A percentile compares a stretch with the other conserved stretches of the same genome.
phyloP scores from a whole-genome alignment of 2,113 vertebrate genomes.

The Oreochromis niloticus region DNA sequence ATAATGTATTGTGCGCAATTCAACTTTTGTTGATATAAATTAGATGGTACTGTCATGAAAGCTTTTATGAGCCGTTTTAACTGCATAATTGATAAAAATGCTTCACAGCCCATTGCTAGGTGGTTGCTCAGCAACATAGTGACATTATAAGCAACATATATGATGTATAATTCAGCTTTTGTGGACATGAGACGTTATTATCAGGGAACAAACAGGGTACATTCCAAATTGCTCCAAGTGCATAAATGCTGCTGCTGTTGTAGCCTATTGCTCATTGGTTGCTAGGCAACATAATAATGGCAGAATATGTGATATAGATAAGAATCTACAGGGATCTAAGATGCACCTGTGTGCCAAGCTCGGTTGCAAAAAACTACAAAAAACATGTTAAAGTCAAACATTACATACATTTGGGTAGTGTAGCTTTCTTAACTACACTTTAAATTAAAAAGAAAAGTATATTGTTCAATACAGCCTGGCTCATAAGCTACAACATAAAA shows the following conservation, averaged over 20 bases:
- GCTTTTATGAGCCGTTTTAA: neutral
- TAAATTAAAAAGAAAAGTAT: neutral
- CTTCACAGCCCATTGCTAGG: neutral
- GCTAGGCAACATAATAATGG: neutral
- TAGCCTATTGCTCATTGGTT: neutral
- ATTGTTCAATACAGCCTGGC: neutral
- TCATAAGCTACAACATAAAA: neutral
- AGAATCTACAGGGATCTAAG: neutral
- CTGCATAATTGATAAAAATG: neutral
- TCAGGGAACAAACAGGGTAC: neutral
- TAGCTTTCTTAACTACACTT: neutral
- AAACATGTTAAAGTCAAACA: neutral
- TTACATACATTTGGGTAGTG: neutral
- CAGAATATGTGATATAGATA: neutral
- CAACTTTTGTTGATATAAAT: neutral
- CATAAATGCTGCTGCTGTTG: neutral
- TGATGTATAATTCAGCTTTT: neutral
- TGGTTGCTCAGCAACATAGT: neutral
- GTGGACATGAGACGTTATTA: neutral
- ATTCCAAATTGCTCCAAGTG: neutral
- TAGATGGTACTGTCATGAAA: neutral
- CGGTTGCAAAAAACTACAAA: neutral
- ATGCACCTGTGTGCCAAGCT: neutral
- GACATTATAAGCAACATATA: neutral
- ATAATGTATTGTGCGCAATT: neutral